Conservation (phyloP, 2,888 invertebrate species). For the Orchesella flavescens region DNA sequence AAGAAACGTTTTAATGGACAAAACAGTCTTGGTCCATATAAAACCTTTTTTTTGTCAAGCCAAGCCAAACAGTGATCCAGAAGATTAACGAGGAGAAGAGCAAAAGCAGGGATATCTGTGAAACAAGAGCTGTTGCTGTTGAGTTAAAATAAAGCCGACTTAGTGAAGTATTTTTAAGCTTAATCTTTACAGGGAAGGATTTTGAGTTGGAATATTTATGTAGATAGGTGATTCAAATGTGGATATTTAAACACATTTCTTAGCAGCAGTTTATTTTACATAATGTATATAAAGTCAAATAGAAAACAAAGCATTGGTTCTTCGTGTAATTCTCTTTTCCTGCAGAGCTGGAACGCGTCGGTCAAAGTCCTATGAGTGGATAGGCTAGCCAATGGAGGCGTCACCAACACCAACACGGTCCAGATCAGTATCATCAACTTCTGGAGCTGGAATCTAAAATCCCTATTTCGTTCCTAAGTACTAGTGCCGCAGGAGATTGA, state of each 20-base stretch:
- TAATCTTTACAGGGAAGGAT: background rate
- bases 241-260: background rate
- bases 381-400: background rate
- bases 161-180: constrained; percentile 14
- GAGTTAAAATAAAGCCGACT: background rate
- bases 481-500: constrained; percentile 93
- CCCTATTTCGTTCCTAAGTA: constrained; percentile 89
- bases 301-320: no score
- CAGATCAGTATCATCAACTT: background rate
- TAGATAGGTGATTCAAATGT: background rate
- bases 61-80: constrained; percentile 1
- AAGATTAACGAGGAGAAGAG: background rate
- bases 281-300: no score
- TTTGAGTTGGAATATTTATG: background rate
- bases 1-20: background rate
- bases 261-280: background rate
- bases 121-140: background rate
- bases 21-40: background rate
- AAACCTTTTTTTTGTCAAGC: constrained; percentile 9
- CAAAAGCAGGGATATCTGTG: background rate
- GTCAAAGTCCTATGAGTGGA: background rate
- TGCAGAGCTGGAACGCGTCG: background rate
- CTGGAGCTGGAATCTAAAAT: constrained; percentile 49
- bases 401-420: background rate
- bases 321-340: background rate